Evolutionary conservation across 2,888 invertebrate species (phyloP), one percentile per base, ranked within the genome.

Genomic region (Yponomeuta cagnagella): DNA sequence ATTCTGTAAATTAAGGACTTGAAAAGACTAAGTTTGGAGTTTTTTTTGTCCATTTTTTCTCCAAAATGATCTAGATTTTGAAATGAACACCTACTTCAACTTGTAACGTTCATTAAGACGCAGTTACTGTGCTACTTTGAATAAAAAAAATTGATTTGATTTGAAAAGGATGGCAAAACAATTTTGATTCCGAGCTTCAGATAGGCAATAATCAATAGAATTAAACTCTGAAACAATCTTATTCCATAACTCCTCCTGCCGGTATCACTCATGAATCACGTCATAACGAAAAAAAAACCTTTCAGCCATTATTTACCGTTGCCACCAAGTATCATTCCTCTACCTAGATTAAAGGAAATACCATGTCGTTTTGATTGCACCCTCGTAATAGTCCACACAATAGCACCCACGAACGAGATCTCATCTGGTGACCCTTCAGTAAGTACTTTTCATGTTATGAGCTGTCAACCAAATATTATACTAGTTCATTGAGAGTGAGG

Each of bases 391-490:
- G 66, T 12, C 52, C 52, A 58, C 8, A 70, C 70, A 70, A 76
- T 75, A 72, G 78, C 12, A 58, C 15, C 52, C 12, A 10, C 12
- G 4, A 12, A 58, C 2, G 15, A 15, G 12, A 12, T 6, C 52
- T 8, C 15, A 58, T 58, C 52, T 58, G 52, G 52, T 12, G 52
- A 58, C 15, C 15, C 52, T 3, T 15, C 52, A 15, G 15, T 58
- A 10, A 58, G 52, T 58, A 15, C 52, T 8, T 15, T 12, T 15
- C 15, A 15, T 15, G 52, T 3, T 58, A 12, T 2, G 52, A 58
- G 12, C 15, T 3, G 2, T 1, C 52, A 15, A 58, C 52, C 52
- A 15, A 58, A 58, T 2, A 15, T 58, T 12, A 15, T 15, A 15
- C 1, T 5, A 58, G 52, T 58, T 37, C 5, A 5, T 37, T 43